Conservation (phyloP, 2,113 vertebrate genomes). For the Sialia sialis region DNA sequence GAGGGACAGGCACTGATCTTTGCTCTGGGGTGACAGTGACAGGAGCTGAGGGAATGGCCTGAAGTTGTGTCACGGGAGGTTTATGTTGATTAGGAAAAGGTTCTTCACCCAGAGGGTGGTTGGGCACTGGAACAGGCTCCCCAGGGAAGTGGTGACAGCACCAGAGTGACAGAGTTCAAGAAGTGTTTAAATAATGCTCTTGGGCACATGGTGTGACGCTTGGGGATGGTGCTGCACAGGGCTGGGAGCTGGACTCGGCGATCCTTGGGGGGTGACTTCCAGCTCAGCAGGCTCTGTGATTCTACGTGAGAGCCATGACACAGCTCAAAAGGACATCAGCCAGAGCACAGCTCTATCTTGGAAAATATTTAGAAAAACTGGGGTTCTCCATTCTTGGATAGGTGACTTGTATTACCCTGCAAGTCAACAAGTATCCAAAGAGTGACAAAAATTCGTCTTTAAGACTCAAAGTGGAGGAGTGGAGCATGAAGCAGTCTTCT, state of each 20-base stretch:
- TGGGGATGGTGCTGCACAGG: neutral
- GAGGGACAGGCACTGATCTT: neutral
- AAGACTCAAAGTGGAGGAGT: neutral
- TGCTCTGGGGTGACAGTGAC: neutral
- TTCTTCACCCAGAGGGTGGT: fast-evolving
- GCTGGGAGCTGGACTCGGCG: neutral
- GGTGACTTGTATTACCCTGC: neutral
- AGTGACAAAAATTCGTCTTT: neutral
- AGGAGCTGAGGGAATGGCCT: fast-evolving
- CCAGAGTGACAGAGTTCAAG: neutral
- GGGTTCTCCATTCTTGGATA: neutral
- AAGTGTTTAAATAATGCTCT: neutral
- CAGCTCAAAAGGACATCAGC: neutral
- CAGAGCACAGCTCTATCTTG: neutral
- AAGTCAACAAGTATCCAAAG: neutral
- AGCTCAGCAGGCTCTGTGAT: neutral
- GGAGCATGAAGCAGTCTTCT: neutral
- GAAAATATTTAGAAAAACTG: neutral
- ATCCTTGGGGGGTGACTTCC: neutral
- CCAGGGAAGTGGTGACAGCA: neutral
- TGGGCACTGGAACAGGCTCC: neutral
- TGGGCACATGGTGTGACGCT: fast-evolving
- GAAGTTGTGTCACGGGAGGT: neutral
- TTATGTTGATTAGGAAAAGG: fast-evolving
- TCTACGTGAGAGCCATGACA: neutral